These are phyloP conservation scores for Cantharis flavilabris DNA, from an alignment of 2,888 invertebrate species.

Conservation along the genomic window DNA sequence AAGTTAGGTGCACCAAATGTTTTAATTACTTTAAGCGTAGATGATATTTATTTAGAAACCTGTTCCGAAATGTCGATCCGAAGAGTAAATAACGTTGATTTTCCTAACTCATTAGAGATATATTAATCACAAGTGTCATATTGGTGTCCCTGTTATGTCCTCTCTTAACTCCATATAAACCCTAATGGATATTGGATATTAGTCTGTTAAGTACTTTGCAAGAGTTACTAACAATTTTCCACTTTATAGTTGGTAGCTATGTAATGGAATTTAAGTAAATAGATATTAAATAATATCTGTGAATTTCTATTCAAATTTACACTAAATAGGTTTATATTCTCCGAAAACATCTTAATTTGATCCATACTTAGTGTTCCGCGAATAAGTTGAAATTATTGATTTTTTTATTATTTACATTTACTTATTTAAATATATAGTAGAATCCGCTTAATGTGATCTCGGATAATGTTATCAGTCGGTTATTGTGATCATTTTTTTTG, in stretches of 20 bases:
- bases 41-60: conserved; percentile 16
- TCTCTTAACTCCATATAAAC: conserved; percentile 22
- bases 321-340: not conserved
- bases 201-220: conserved; percentile 21
- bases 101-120: conserved; percentile 28
- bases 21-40: conserved; percentile 26
- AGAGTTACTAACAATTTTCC: conserved; percentile 23
- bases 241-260: conserved; percentile 7
- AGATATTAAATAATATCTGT: not conserved
- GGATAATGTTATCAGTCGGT: no score
- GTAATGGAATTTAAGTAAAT: not conserved
- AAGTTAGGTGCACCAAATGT: conserved; percentile 13
- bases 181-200: conserved; percentile 29
- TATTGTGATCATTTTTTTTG: no score
- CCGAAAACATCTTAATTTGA: not conserved
- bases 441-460: no score
- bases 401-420: not conserved
- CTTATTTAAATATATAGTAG: not conserved
- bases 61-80: conserved; percentile 12
- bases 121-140: conserved; percentile 29
- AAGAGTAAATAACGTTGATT: conserved; percentile 10
- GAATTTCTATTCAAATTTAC: not conserved
- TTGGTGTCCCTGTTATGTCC: conserved; percentile 29
- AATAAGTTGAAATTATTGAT: no score
- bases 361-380: no score